Base-by-base conservation (phyloP, 1,140 invertebrate species). In the Antheraea mylitta region DNA sequence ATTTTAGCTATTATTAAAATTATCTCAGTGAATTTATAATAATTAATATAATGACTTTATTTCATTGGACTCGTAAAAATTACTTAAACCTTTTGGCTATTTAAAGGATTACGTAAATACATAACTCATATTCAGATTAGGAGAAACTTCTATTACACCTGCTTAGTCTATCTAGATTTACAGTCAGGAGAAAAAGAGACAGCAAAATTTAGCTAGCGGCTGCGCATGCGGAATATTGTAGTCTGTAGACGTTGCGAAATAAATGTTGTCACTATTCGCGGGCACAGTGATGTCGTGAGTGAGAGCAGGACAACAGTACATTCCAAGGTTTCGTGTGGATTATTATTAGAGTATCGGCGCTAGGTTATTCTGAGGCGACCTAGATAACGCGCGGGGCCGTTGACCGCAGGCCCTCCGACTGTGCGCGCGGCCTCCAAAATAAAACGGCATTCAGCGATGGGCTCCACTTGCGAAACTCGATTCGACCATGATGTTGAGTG, bases 311-410 rank as follows among this genome's bases (percentile, higher is more conserved):
- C 89, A 75, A 78, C 79, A 67, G 77, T 83, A 91, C 73, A 78
- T 85, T 74, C 75, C 83, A 86, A 90, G 90, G 86, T 77, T 87
- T 78, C 72, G 74, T 75, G 76, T 80, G 81, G 83, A 90, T 91
- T 90, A 92, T 90, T 92, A 90, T 91, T 89, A 91, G 89, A 91
- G 84, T 91, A 91, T 90, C 84, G 86, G 87, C 87, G 87, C 87
- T 91, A 90, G 87, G 88, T 90, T 91, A 91, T 91, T 91, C 87
- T 85, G 86, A 91, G 86, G 80, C 87, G 89, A 91, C 89, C 89
- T 87, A 91, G 88, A 91, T 91, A 89, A 73, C 77, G 81, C 76
- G 63, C 76, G 89, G 88, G 88, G 89, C 88, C 89, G 87, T 79
- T 91, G 89, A 91, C 89, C 89, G 87, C 87, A 83, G 85, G 87